Base-by-base conservation (phyloP, 2,888 invertebrate genomes). In the Drosophila flavopinicola region DNA sequence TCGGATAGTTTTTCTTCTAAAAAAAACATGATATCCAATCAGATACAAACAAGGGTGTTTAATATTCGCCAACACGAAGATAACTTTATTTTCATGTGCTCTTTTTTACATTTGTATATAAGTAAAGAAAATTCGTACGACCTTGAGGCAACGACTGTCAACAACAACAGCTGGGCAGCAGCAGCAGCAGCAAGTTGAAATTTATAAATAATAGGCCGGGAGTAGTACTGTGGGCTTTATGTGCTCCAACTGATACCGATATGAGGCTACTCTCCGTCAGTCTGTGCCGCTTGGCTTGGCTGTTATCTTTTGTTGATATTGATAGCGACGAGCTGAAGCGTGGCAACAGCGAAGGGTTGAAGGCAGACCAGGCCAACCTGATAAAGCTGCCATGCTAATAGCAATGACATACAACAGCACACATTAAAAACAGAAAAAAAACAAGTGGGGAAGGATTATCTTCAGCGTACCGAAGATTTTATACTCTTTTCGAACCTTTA, bases 231-330 rank as follows among this genome's bases (percentile, higher is more conserved):
- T 47, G 41, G 24, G 13, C 30, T 20, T 11, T 11, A n/a, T 39
- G 44, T 61, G 33, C 24, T 51, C 17, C 37, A 29, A 52, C 75
- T 74, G 70, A 74, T 74, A 74, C 38, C 47, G 49, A 53, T 59
- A 42, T 30, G 61, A 7, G 37, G 32, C 30, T 32, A 27, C 52
- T 47, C 51, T 35, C 6, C 33, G 25, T 38, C 35, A 24, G 35
- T 15, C 35, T 64, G 15, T n/a, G 24, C 29, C 10, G 20, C n/a
- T n/a, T n/a, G n/a, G n/a, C n/a, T n/a, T n/a, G 49, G n/a, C 37
- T 49, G 39, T 69, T 79, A 85, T 79, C 85, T 66, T 72, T 59
- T 65, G 72, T 82, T 79, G 69, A 82, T 85, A 78, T 68, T 82
- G 78, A 82, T 85, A 78, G 49, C 30, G 42, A 13, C 13, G 30